These are phyloP conservation scores for Otus scops DNA, from an alignment of 2,797 vertebrate genomes.

Conservation along the genomic window DNA sequence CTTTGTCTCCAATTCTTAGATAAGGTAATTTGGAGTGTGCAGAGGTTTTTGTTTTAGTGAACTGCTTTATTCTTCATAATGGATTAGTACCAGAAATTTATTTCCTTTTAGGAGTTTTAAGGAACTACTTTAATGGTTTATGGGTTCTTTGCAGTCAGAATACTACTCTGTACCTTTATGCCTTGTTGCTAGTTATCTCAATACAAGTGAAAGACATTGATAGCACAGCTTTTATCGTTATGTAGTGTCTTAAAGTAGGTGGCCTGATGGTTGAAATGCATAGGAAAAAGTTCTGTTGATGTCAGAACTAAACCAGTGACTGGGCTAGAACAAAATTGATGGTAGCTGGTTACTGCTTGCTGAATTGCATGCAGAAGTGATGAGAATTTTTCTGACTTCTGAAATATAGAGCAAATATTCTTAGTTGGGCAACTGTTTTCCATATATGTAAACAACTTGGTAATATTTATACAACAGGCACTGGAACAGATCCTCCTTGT, in stretches of 20 bases:
- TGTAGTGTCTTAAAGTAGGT: not conserved
- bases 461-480: not conserved
- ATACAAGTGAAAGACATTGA: not conserved
- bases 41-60: not conserved
- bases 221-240: fast-evolving
- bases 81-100: not conserved
- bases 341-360: not conserved
- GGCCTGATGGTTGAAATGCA: not conserved
- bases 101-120: not conserved
- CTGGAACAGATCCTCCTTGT: not conserved
- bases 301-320: not conserved
- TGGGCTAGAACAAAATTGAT: not conserved
- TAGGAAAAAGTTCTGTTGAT: not conserved
- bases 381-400: not conserved
- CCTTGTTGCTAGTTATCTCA: not conserved
- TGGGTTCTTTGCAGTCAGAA: not conserved
- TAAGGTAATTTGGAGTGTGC: not conserved
- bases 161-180: not conserved
- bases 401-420: not conserved
- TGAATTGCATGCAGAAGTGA: not conserved
- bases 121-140: not conserved
- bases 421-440: not conserved
- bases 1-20: not conserved
- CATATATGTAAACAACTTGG: not conserved
- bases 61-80: not conserved